phyloP scores from a whole-genome alignment of 1,140 invertebrate genomes.

The Diachasma alloeum region DNA sequence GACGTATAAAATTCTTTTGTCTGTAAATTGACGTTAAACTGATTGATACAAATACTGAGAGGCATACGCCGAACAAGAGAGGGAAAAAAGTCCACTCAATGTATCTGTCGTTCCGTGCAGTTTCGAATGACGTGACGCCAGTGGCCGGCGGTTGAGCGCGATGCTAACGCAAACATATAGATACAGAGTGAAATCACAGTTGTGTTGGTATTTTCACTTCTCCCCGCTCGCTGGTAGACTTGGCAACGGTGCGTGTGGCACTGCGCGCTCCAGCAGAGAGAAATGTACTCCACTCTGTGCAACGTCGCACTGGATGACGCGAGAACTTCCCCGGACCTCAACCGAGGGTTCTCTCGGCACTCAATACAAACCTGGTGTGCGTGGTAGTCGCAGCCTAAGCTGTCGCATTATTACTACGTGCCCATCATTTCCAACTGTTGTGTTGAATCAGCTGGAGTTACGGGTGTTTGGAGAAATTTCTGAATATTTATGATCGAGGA shows the following conservation, averaged over 20 bases:
- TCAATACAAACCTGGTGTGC: background rate
- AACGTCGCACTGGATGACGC: constrained; percentile 26
- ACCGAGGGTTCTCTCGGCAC: background rate
- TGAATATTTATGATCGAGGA: no score
- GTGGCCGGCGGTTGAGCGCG: background rate
- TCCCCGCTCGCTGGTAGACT: background rate
- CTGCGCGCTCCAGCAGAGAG: background rate
- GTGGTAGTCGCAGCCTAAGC: background rate
- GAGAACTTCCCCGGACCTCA: background rate
- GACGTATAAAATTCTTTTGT: background rate
- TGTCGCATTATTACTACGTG: background rate
- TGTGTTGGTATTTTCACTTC: constrained; percentile 1
- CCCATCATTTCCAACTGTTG: background rate
- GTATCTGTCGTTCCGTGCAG: background rate
- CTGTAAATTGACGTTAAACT: background rate
- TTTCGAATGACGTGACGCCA: background rate
- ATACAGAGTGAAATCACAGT: background rate
- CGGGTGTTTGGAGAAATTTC: background rate
- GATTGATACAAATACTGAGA: background rate
- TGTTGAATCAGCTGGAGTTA: background rate
- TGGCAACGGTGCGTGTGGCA: constrained; percentile 29
- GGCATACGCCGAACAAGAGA: no score
- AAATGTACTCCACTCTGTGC: constrained; percentile 7
- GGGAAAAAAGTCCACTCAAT: background rate
- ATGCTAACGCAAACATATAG: background rate